Evolutionary conservation across 2,113 vertebrate species (phyloP).

Genomic region (Melanotaenia duboulayi): DNA sequence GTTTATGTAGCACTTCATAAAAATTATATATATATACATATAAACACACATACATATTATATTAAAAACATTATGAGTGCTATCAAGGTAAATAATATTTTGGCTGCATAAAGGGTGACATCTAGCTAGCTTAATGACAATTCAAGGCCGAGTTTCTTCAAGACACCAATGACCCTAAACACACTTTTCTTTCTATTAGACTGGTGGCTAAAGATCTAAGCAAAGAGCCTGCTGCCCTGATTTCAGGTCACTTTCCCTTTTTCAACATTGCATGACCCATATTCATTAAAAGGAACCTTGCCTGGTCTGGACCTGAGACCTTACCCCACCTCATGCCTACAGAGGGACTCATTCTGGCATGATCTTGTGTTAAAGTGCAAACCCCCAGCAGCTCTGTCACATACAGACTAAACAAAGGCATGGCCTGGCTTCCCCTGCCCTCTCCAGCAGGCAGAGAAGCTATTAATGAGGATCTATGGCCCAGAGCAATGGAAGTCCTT

Average conservation of each 20-base stretch:
- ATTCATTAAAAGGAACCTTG: conserved; percentile 63
- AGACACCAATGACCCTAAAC: conserved; percentile 48
- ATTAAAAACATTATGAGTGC: conserved; percentile 71
- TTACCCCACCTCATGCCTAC: conserved; percentile 53
- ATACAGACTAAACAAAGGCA: conserved; percentile 85
- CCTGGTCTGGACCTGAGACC: conserved; percentile 64
- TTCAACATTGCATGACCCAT: conserved; percentile 54
- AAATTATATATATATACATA: too few relatives aligned
- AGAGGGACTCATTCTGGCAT: conserved; percentile 58
- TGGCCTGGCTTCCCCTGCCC: conserved; percentile 66
- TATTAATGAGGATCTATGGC: conserved; percentile 87
- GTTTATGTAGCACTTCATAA: conserved; percentile 55
- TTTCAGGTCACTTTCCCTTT: conserved; percentile 31
- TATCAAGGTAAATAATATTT: conserved; percentile 65
- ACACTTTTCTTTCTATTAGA: conserved; percentile 59
- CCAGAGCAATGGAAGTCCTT: conserved; percentile 83
- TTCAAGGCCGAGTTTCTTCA: conserved; percentile 61
- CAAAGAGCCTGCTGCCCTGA: conserved; percentile 15
- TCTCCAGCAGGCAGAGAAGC: conserved; percentile 82
- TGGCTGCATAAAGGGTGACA: conserved; percentile 55
- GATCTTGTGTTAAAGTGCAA: conserved; percentile 69
- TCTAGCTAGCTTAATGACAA: conserved; percentile 46
- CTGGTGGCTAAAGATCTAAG: conserved; percentile 52
- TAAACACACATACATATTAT: too few relatives aligned
- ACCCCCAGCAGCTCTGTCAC: conserved; percentile 71